Percentiles rank a stretch among this genome's conserved stretches.
phyloP scores from a whole-genome alignment of 2,888 invertebrate genomes.

The Sialis lutaria region DNA sequence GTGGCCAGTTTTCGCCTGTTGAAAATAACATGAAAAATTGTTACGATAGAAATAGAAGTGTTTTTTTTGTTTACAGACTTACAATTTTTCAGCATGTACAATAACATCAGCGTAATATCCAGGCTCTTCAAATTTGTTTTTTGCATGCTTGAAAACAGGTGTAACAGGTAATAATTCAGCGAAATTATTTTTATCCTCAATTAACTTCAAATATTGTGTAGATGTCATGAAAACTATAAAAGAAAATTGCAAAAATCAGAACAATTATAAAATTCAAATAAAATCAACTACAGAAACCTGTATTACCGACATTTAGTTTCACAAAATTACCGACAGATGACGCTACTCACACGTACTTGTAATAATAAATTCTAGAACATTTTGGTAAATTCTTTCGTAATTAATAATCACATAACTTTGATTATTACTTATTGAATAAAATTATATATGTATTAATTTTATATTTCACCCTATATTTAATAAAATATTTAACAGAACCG shows the following conservation, averaged over 20 bases:
- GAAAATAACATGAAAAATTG: constrained; percentile 3
- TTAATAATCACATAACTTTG: too few species aligned
- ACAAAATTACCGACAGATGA: too few species aligned
- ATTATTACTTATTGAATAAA: too few species aligned
- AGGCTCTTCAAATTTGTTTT: constrained; percentile 31
- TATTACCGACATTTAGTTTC: too few species aligned
- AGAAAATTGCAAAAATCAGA: constrained; percentile 5
- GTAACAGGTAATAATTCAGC: constrained; percentile 37
- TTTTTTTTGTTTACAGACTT: constrained; percentile 13
- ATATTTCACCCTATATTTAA: too few species aligned
- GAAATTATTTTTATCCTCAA: constrained; percentile 22
- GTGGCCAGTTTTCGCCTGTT: constrained; percentile 27
- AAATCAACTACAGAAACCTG: too few species aligned
- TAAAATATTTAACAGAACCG: too few species aligned
- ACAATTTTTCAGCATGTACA: constrained; percentile 38
- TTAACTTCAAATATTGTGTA: constrained; percentile 32
- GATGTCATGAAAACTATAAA: constrained; percentile 39
- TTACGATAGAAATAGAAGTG: too few species aligned
- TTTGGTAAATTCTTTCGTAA: too few species aligned
- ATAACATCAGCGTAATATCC: constrained; percentile 45
- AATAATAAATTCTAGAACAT: too few species aligned
- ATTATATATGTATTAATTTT: too few species aligned
- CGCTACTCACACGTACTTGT: too few species aligned
- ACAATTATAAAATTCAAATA: background rate
- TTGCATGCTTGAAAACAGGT: constrained; percentile 37